A percentile compares a stretch with the other conserved stretches of the same genome.
These are phyloP conservation scores for Puma concolor DNA, from an alignment of 2,113 vertebrate genomes.

Conservation along the genomic window DNA sequence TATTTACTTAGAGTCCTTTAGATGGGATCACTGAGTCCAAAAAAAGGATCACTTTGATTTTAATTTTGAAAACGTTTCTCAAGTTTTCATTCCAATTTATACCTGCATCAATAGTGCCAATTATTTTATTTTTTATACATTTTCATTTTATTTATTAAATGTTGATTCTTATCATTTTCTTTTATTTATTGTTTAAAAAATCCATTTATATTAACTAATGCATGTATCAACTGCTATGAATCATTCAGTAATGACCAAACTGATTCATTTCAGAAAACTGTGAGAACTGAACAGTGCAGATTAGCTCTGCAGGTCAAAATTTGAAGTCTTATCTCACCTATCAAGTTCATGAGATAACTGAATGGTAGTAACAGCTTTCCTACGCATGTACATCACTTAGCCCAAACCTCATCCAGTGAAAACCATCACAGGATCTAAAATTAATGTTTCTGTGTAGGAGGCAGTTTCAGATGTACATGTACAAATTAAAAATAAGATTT, in stretches of 20 bases:
- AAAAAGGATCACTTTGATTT: neutral
- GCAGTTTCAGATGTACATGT: neutral
- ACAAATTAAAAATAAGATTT: neutral
- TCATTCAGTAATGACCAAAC: neutral
- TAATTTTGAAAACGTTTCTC: constrained; percentile 9
- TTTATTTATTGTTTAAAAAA: neutral
- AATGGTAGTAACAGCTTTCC: neutral
- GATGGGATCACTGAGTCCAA: neutral
- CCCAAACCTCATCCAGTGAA: neutral
- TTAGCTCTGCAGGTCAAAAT: neutral
- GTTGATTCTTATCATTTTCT: neutral
- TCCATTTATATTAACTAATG: neutral
- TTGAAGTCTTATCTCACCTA: neutral
- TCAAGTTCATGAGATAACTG: neutral
- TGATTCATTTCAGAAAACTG: neutral
- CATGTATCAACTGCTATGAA: neutral
- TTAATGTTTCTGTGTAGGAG: neutral
- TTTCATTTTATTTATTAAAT: neutral
- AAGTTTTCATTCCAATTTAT: neutral
- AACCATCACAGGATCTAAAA: neutral
- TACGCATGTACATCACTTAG: neutral
- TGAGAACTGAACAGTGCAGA: neutral
- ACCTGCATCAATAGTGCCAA: neutral
- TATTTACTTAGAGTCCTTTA: neutral
- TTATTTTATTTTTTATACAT: neutral